A percentile compares a stretch with the other conserved stretches of the same genome.
These are phyloP conservation scores for Chrysomallon squamiferum DNA, from an alignment of 1,140 invertebrate species.

Conservation along the genomic window DNA sequence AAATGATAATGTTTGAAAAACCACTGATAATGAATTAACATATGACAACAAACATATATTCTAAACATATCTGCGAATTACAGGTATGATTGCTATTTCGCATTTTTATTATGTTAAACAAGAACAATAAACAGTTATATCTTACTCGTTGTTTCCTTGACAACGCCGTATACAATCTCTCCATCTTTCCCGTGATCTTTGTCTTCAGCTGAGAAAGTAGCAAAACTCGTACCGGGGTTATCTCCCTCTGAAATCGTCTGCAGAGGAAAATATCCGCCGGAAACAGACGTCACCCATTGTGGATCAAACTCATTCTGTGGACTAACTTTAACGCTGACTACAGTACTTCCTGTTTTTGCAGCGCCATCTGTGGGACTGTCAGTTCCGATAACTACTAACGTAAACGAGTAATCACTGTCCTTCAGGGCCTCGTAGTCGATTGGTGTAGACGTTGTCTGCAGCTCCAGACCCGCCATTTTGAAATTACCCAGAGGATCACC, in stretches of 20 bases:
- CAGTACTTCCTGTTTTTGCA: not conserved
- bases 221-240: not conserved
- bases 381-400: not conserved
- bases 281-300: not conserved
- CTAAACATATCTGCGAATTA: too few relatives aligned
- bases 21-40: too few relatives aligned
- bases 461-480: not conserved
- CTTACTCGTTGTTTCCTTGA: not conserved
- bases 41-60: too few relatives aligned
- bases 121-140: not conserved
- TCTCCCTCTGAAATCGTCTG: not conserved
- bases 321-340: not conserved
- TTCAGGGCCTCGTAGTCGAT: conserved; percentile 4
- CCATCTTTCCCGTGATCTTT: not conserved
- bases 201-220: not conserved
- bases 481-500: not conserved
- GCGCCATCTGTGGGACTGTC: not conserved
- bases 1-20: too few relatives aligned
- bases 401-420: not conserved
- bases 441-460: not conserved
- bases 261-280: not conserved
- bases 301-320: conserved; percentile 1
- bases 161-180: not conserved
- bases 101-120: too few relatives aligned
- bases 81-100: too few relatives aligned